Evolutionary conservation across 2,797 vertebrate species (phyloP), one percentile per base, ranked within the genome.

Genomic region (Clarias pachynema): DNA sequence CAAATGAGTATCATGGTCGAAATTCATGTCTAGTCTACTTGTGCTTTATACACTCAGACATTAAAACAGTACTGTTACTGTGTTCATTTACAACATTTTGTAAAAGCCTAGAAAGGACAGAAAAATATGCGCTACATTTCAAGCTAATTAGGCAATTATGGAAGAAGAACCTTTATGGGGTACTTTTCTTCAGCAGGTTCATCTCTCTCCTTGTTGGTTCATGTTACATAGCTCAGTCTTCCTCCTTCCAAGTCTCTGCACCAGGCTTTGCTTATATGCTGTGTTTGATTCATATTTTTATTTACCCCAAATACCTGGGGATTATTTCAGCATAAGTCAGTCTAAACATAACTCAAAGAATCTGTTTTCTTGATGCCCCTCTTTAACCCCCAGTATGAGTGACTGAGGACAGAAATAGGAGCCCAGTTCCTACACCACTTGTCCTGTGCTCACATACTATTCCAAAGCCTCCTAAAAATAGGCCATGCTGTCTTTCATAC

Each of bases 381-480:
- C 2, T 60, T 37, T 37, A 78, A 78, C 56, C 37, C 15, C 20
- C 10, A 24, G 29, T 60, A 24, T 15, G 57, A 26, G 90, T 80
- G 92, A 93, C 91, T 92, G 92, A 75, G 86, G 82, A 24, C 20
- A 63, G 66, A 80, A 94, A 94, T 90, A 90, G 88, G 92, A 93
- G 77, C 12, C 5, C 22, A 14, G 37, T 65, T 15, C 10, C 44
- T 49, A 49, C 44, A 49, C 10, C 68, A 83, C 83, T 81, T 88
- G 92, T 89, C 91, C 88, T 93, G 91, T 89, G 63, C 84, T 79
- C 88, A 82, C 86, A 80, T 89, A 90, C 93, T 93, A 93, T 93
- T 94, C 91, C 89, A 90, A 93, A 90, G 88, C 79, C 49, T 82
- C 83, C 63, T 91, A 94, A 93, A 95, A 95, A 95, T 95, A 96